Conservation (phyloP, 2,113 vertebrate species). For the Dromiciops gliroides region DNA sequence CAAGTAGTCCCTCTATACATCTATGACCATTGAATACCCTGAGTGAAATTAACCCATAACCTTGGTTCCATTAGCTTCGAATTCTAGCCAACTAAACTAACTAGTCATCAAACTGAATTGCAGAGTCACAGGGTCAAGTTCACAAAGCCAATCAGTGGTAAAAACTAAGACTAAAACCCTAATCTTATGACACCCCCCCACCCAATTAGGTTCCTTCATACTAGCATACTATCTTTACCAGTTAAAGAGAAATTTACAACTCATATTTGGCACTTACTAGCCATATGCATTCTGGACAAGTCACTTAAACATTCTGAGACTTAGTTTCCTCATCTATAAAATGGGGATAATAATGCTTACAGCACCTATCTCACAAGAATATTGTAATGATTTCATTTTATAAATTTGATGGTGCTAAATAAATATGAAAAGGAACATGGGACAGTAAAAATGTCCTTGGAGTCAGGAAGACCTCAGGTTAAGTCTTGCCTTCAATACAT, state of each 20-base stretch:
- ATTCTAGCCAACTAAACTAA: too few relatives aligned
- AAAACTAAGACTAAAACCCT: not conserved
- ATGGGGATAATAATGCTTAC: not conserved
- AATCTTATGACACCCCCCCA: too few relatives aligned
- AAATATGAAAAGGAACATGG: not conserved
- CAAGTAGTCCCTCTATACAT: not conserved
- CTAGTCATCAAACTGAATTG: not conserved
- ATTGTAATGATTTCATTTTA: not conserved
- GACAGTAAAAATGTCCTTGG: not conserved
- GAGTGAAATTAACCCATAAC: not conserved
- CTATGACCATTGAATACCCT: not conserved
- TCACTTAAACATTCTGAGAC: too few relatives aligned
- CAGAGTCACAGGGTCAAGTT: not conserved
- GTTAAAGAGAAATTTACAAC: not conserved
- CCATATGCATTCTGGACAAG: not conserved
- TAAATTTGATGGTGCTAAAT: not conserved
- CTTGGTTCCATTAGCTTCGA: not conserved
- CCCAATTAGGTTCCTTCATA: not conserved
- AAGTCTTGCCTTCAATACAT: not conserved
- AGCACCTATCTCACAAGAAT: not conserved
- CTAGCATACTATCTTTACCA: not conserved
- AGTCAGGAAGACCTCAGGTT: not conserved
- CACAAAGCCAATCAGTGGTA: not conserved
- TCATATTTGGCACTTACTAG: not conserved
- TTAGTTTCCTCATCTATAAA: not conserved